Conservation (phyloP, 92 coral and sea anemone genomes). For the Bergia puertoricense region DNA sequence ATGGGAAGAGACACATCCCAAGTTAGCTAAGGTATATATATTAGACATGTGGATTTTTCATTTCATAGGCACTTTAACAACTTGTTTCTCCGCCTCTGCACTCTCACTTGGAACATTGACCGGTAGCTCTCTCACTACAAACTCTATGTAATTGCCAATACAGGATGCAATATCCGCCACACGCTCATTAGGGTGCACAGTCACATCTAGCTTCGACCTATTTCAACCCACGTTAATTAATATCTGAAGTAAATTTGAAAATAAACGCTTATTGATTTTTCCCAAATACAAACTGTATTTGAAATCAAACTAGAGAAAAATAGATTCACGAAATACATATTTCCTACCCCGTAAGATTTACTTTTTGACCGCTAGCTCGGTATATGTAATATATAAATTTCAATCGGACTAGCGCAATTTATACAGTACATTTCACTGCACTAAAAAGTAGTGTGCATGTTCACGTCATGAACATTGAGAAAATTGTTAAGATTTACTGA, state of each 20-base stretch:
- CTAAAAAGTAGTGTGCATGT: no score
- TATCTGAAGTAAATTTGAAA: constrained; percentile 17
- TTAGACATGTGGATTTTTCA: no score
- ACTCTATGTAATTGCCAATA: constrained; percentile 25
- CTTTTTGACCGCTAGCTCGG: no score
- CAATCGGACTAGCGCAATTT: no score
- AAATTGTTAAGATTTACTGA: no score
- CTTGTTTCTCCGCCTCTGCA: background rate
- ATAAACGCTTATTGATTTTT: background rate
- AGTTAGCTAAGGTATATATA: no score
- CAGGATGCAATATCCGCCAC: constrained; percentile 9
- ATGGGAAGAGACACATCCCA: background rate
- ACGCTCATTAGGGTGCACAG: constrained; percentile 10
- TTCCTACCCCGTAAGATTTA: no score
- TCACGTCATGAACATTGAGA: no score
- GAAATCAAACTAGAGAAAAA: no score
- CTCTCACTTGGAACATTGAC: background rate
- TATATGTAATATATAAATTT: no score
- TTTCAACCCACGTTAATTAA: constrained; percentile 23
- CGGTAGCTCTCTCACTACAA: background rate
- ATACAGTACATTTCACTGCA: no score
- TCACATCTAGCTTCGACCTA: constrained; percentile 19
- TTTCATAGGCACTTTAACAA: background rate
- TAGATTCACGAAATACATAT: no score
- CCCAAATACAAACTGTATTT: background rate